These are phyloP conservation scores for Drosophila persimilis DNA, from an alignment of 1,140 invertebrate genomes.

Conservation along the genomic window DNA sequence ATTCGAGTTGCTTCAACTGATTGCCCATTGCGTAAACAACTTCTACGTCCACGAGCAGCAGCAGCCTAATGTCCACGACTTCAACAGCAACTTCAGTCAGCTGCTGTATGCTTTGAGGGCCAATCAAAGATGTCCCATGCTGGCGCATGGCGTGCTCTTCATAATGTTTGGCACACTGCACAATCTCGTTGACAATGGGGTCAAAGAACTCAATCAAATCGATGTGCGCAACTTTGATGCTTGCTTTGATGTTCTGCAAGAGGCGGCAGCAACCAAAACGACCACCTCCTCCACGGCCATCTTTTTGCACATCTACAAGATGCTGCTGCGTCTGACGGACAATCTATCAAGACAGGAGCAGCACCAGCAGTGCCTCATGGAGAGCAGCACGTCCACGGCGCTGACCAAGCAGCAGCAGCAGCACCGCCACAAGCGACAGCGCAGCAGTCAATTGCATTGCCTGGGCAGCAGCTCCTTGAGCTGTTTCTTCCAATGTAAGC, in stretches of 20 bases:
- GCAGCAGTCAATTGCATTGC: conserved; percentile 66
- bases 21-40: conserved; percentile 70
- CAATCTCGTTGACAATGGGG: conserved; percentile 62
- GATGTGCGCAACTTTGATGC: conserved; percentile 63
- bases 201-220: conserved; percentile 51
- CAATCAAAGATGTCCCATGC: conserved; percentile 42
- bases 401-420: conserved; percentile 56
- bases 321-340: conserved; percentile 60
- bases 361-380: conserved; percentile 62
- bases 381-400: conserved; percentile 54
- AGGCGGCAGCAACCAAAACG: conserved; percentile 35
- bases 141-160: conserved; percentile 61
- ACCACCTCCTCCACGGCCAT: conserved; percentile 18
- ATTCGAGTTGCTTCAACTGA: conserved; percentile 67
- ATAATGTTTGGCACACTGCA: conserved; percentile 73
- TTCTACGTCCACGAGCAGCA: conserved; percentile 56
- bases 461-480: conserved; percentile 36
- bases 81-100: conserved; percentile 68
- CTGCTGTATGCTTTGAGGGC: conserved; percentile 62
- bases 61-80: conserved; percentile 57
- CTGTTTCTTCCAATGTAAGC: conserved; percentile 74
- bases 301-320: conserved; percentile 65
- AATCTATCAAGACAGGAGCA: conserved; percentile 60
- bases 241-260: conserved; percentile 61
- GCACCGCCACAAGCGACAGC: conserved; percentile 45